Evolutionary conservation across 1,140 invertebrate species (phyloP).

Genomic region (Brevipalpus yothersi): DNA sequence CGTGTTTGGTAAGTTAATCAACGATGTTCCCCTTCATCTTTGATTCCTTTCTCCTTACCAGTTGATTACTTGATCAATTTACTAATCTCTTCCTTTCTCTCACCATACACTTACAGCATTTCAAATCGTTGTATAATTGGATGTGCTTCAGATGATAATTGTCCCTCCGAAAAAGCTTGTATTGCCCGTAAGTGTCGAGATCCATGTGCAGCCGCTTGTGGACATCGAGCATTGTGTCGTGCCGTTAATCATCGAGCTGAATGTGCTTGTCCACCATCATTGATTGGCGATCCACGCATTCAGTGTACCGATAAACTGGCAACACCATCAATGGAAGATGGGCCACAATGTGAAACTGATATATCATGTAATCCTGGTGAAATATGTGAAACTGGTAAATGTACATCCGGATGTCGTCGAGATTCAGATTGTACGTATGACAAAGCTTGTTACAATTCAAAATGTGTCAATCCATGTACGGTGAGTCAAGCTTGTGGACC

Average conservation of each 20-base stretch:
- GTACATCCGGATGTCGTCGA: conserved; percentile 41
- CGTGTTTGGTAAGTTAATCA: conserved; percentile 24
- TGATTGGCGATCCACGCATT: conserved; percentile 32
- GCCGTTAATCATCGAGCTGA: conserved; percentile 51
- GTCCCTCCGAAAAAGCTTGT: conserved; percentile 21
- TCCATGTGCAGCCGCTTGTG: conserved; percentile 9
- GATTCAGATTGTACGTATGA: conserved; percentile 54
- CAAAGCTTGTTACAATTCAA: conserved; percentile 34
- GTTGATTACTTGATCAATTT: too few species aligned
- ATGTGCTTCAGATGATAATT: conserved; percentile 33
- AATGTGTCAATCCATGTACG: conserved; percentile 31
- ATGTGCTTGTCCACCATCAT: conserved; percentile 48
- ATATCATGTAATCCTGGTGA: conserved; percentile 25
- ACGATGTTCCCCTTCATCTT: conserved; percentile 9
- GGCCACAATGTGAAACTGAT: conserved; percentile 8
- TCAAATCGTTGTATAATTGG: conserved; percentile 1
- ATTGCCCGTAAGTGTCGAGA: conserved; percentile 12
- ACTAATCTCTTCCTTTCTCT: too few species aligned
- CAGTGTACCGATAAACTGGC: background rate
- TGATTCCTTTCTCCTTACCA: too few species aligned
- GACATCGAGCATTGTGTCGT: conserved; percentile 28
- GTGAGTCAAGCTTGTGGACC: conserved; percentile 36
- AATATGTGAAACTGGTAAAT: conserved; percentile 52
- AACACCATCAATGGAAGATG: background rate
- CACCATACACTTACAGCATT: too few species aligned